These are phyloP conservation scores for Gortyna flavago DNA, from an alignment of 2,888 invertebrate species.

Conservation along the genomic window DNA sequence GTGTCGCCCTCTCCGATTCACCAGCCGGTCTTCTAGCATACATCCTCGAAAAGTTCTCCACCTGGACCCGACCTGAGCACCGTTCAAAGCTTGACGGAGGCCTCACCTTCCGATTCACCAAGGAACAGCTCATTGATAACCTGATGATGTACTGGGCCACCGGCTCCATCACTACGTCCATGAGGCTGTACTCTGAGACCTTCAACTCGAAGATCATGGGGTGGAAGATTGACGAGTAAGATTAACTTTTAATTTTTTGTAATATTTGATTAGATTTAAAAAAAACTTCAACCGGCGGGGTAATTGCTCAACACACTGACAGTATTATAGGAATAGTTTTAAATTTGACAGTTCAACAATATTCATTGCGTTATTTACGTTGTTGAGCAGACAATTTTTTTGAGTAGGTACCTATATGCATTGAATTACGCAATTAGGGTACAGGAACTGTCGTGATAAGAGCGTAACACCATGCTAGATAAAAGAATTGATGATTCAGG, in stretches of 20 bases:
- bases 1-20: constrained; percentile 92
- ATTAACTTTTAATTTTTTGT: background rate
- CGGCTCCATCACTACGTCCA: constrained; percentile 93
- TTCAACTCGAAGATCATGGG: constrained; percentile 76
- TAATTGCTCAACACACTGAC: background rate
- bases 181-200: constrained; percentile 93
- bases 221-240: constrained; percentile 85
- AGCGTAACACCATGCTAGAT: no score
- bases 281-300: background rate
- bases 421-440: no score
- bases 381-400: background rate
- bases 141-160: constrained; percentile 96
- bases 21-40: constrained; percentile 95
- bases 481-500: no score
- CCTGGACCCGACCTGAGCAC: constrained; percentile 91
- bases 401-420: background rate
- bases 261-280: background rate
- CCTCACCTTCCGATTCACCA: constrained; percentile 90
- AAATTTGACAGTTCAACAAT: no score
- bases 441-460: background rate
- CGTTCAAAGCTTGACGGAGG: constrained; percentile 91
- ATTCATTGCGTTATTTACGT: no score
- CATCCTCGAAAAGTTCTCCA: constrained; percentile 95
- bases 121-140: constrained; percentile 94
- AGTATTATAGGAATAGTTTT: no score